These are phyloP conservation scores for Athalia cordata DNA, from an alignment of 2,888 invertebrate species.

Conservation along the genomic window DNA sequence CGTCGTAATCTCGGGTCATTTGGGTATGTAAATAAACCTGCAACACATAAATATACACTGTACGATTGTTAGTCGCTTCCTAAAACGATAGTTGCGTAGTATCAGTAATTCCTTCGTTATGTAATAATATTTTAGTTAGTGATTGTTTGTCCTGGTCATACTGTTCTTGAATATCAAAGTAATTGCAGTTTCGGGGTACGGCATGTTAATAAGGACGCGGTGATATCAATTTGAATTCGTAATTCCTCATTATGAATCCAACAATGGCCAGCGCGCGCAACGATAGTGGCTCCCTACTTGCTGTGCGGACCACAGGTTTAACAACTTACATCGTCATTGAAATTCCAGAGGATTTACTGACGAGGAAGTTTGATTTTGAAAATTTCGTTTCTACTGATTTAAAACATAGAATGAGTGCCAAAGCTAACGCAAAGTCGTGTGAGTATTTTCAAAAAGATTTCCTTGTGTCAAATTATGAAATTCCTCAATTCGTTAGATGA, in stretches of 20 bases:
- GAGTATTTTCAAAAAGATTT: slow-evolving; percentile 6
- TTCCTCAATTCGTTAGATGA: not conserved
- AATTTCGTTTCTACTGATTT: slow-evolving; percentile 43
- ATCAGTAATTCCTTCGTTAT: too few relatives aligned
- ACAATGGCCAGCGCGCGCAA: slow-evolving; percentile 53
- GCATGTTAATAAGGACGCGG: not conserved
- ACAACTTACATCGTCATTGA: slow-evolving; percentile 44
- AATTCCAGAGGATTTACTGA: slow-evolving; percentile 34
- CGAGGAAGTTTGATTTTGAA: slow-evolving; percentile 48
- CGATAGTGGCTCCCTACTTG: slow-evolving; percentile 56
- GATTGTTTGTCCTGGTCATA: too few relatives aligned
- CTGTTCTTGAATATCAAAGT: too few relatives aligned
- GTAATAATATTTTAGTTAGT: too few relatives aligned
- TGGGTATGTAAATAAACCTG: slow-evolving; percentile 25
- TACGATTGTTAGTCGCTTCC: slow-evolving; percentile 3
- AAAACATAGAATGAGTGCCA: slow-evolving; percentile 50
- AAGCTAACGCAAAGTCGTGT: slow-evolving; percentile 49
- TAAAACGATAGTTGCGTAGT: not conserved
- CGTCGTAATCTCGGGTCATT: slow-evolving; percentile 34
- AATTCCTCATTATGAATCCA: not conserved
- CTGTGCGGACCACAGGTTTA: slow-evolving; percentile 46
- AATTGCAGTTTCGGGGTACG: not conserved
- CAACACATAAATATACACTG: not conserved
- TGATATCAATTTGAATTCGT: slow-evolving; percentile 5
- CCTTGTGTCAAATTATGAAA: not conserved